These are phyloP conservation scores for Rhinoraja longicauda DNA, from an alignment of 2,797 vertebrate genomes.

Conservation along the genomic window DNA sequence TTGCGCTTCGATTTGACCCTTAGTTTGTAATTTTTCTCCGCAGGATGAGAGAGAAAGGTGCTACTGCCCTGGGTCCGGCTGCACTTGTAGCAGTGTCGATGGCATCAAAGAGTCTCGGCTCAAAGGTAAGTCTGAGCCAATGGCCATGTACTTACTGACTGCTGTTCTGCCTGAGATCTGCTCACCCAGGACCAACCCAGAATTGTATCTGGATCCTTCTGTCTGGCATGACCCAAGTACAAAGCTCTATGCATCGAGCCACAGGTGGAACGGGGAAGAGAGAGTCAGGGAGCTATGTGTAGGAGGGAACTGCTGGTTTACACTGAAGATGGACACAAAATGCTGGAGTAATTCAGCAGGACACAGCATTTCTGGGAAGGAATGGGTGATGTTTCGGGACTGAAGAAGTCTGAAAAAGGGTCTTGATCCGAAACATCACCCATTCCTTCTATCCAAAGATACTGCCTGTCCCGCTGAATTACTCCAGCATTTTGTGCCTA, in stretches of 20 bases:
- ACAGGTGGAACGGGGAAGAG: not conserved
- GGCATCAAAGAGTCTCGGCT: conserved; percentile 63
- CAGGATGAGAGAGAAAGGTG: conserved; percentile 61
- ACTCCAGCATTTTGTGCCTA: no score
- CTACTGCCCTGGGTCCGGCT: conserved; percentile 65
- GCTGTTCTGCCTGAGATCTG: not conserved
- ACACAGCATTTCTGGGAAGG: no score
- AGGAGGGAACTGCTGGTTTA: no score
- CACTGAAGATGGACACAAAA: no score
- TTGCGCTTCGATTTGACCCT: not conserved
- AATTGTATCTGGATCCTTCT: not conserved
- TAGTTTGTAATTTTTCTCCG: conserved; percentile 15
- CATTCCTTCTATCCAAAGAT: no score
- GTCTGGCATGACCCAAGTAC: not conserved
- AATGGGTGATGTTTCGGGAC: no score
- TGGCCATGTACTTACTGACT: not conserved
- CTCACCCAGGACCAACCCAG: not conserved
- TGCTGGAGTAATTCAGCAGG: no score
- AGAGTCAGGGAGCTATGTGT: not conserved
- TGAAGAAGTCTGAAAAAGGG: no score
- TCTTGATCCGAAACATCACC: no score
- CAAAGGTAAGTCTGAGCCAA: conserved; percentile 54
- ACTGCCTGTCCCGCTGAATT: no score
- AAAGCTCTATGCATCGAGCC: not conserved
- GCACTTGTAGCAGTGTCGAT: conserved; percentile 62